Conservation (phyloP, 35 echinoderm and acorn worm genomes). For the Holothuria glaberrima region DNA sequence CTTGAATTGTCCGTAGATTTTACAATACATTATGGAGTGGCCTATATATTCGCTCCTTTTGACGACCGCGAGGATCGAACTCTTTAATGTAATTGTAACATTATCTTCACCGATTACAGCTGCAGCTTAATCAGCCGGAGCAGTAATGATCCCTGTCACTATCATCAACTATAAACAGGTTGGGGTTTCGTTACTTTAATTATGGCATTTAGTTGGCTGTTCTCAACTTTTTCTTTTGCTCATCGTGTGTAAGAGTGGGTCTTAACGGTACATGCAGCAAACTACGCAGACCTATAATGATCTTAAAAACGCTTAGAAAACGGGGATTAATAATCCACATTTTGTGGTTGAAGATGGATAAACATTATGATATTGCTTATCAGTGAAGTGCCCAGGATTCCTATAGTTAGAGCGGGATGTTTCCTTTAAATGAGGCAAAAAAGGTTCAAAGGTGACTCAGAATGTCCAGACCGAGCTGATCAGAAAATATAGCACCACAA, state of each 20-base stretch:
- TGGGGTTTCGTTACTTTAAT: conserved; percentile 75
- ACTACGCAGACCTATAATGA: not conserved
- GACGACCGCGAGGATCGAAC: conserved; percentile 48
- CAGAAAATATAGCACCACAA: too few species aligned
- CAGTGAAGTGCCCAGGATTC: too few species aligned
- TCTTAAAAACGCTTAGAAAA: too few species aligned
- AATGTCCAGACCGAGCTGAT: too few species aligned
- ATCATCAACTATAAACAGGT: conserved; percentile 79
- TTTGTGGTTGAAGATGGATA: too few species aligned
- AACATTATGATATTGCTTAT: too few species aligned
- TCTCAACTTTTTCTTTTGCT: conserved; percentile 81
- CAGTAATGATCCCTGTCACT: conserved; percentile 72
- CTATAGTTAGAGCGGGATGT: too few species aligned
- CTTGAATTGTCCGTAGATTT: conserved; percentile 92
- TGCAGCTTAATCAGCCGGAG: conserved; percentile 82
- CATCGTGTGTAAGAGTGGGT: conserved; percentile 72
- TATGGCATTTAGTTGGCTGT: conserved; percentile 81
- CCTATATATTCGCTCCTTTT: conserved; percentile 72
- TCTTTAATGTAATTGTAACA: conserved; percentile 45
- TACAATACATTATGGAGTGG: conserved; percentile 90
- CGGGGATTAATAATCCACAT: too few species aligned
- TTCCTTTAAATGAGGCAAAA: too few species aligned
- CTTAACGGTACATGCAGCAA: conserved; percentile 47
- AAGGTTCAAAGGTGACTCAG: too few species aligned
- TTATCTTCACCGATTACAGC: conserved; percentile 73